Base-by-base conservation (phyloP, 2,888 invertebrate genomes). In the Drosophila borborema region DNA sequence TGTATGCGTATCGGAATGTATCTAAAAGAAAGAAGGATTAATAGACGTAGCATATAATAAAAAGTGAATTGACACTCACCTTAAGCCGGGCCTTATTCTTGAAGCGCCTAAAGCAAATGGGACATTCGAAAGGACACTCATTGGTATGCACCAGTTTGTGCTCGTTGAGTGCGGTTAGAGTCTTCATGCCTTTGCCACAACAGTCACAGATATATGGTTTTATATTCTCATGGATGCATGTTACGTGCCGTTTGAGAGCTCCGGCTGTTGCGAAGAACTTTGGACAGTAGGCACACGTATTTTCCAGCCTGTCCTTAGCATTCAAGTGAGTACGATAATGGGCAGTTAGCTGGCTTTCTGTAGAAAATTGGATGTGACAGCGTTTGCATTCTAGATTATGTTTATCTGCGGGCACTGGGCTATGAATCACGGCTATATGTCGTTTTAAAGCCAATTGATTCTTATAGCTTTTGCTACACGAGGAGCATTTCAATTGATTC, bases 61-160 rank as follows among this genome's bases (percentile, higher is more conserved):
- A 28, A 34, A 14, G 5, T 8, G 23, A 16, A n/a, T 9, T 0
- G 5, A 16, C 3, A 20, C n/a, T 38, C 7, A 91, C 92, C 78
- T 91, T 92, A 10, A 93, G 77, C n/a, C 92, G 79, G 7, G 92
- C 82, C 66, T 91, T 89, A 77, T 92, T 93, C 68, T 93, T 93
- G 64, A 93, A 93, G 2, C 87, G 81, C 23, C 92, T 91, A 4
- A 91, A 88, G 46, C 93, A 93, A 23, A 93, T 92, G 0, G 91
- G 83, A 80, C 94, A 94, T 64, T 93, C 92, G 74, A 92, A 94
- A 0, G 94, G 94, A 38, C 93, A 92, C 10, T 93, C 93, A 36
- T 93, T 93, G 28, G 93, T 93, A 73, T 94, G 94, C 0, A 93
- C 93, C 8, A 94, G 91, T 72, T 93, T 92, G 86, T 94, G 94